Base-by-base conservation (phyloP, 2,113 vertebrate genomes). In the Pollachius pollachius region DNA sequence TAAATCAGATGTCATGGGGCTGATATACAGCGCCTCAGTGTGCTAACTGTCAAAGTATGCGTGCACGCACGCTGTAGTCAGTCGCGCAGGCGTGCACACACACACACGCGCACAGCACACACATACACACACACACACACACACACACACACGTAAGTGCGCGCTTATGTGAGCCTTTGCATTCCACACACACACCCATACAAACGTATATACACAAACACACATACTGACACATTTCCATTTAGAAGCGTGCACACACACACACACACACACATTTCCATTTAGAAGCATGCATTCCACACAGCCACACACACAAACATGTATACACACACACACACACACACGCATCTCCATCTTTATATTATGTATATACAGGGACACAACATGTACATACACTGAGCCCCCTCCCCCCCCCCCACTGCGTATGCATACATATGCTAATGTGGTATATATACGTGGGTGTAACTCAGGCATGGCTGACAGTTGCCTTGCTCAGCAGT, bases 21-120 rank as follows among this genome's bases (percentile, higher is more conserved):
- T 89, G 83, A 82, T 83, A 79, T 78, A 82, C 82, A 52, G 62
- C 21, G n/a, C 54, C 41, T 64, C 71, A 60, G 81, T 69, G 64
- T 77, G 85, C 84, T 84, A 83, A 79, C 82, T 85, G 77, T 67
- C 73, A 78, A 41, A 9, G 37, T 8, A 41, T 41, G 11, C 37
- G 9, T 41, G 11, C 37, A 41, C 5, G 11, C 37, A 41, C 11
- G 37, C 37, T 41, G 37, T 9, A 41, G 37, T 41, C 37, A 11
- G 37, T 7, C 5, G 37, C 37, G 37, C 37, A 41, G 37, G 37
- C 37, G 11, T 41, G 59, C 37, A 70, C 52, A 25, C 72, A 77
- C 74, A 80, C 72, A 59, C 70, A 70, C 27, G 37, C 37, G 11
- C 37, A 41, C 37, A 11, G 11, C 37, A 41, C 37, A 41, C 11